Evolutionary conservation across 2,113 vertebrate genomes (phyloP), one percentile per base, ranked within the genome.

Genomic region (Telmatochromis bifrenatus): DNA sequence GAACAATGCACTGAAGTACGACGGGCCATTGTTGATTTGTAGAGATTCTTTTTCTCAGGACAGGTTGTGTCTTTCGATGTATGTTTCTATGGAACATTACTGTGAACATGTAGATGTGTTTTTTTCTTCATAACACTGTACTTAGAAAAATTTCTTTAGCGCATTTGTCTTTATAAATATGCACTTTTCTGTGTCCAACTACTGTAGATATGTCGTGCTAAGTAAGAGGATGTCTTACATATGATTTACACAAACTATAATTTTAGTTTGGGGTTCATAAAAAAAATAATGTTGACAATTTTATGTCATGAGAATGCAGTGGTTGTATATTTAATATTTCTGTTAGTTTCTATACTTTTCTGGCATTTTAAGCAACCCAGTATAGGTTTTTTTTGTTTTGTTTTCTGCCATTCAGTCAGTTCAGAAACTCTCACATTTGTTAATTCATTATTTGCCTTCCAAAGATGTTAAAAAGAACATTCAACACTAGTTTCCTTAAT

Each of bases 41-140:
- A 93, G 94, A 95, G 91, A 94, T 95, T 93, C 35, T 82, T 90
- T 94, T 95, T 93, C 94, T 96, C 95, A 96, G 95, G 96, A 94
- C 92, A 93, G 91, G 9, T 93, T 91, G 87, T 91, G 39, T 81
- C 54, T 88, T 89, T 92, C 10, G 77, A 86, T 91, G 88, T 91
- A 62, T 88, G 49, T 94, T 89, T 94, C 84, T 91, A 87, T 94
- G 85, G 93, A 95, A 94, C 88, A 23, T 93, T 85, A 91, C 94
- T 95, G 94, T 95, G 93, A 94, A 91, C 15, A 60, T 91, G 79
- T 92, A 88, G 83, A 84, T 53, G 37, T 93, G 77, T 33, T 47
- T 31, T 47, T 73, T 70, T 83, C 35, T 89, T 80, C 51, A 62
- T 84, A 68, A 90, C 65, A 19, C 37, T 87, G 56, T 75, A 60